These are phyloP conservation scores for Mesitornis unicolor DNA, from an alignment of 2,113 vertebrate species.

Conservation along the genomic window DNA sequence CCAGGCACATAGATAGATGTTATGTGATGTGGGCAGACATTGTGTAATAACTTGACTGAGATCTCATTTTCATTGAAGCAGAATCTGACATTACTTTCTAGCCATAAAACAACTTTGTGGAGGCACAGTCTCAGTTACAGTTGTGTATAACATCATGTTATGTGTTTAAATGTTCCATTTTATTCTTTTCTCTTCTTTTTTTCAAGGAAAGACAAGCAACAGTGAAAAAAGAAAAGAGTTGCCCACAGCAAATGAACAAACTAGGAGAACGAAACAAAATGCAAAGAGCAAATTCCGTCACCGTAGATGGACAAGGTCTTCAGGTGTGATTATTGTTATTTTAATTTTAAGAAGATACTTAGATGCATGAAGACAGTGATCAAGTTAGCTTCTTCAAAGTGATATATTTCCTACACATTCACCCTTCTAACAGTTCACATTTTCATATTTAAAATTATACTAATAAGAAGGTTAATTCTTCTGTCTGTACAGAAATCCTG, in stretches of 20 bases:
- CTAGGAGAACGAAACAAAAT: constrained; percentile 84
- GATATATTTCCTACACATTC: neutral
- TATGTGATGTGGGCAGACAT: constrained; percentile 25
- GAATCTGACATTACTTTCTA: neutral
- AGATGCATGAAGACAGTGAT: neutral
- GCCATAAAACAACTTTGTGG: neutral
- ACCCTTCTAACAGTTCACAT: neutral
- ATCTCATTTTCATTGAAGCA: constrained; percentile 21
- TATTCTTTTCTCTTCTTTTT: neutral
- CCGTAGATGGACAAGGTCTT: constrained; percentile 90
- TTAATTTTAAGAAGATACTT: neutral
- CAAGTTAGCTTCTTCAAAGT: neutral
- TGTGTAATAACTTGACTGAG: constrained; percentile 25
- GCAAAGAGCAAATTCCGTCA: constrained; percentile 92
- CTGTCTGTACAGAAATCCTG: neutral
- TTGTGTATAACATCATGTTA: neutral
- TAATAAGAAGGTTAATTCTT: neutral
- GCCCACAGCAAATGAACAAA: constrained; percentile 76
- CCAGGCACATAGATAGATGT: constrained; percentile 48
- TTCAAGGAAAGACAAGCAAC: constrained; percentile 87
- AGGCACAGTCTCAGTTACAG: neutral
- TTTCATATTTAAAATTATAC: neutral
- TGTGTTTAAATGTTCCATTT: neutral
- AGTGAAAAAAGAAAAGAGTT: constrained; percentile 83
- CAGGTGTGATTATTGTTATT: constrained; percentile 78